Base-by-base conservation (phyloP, 2,113 vertebrate genomes). In the Vombatus ursinus region DNA sequence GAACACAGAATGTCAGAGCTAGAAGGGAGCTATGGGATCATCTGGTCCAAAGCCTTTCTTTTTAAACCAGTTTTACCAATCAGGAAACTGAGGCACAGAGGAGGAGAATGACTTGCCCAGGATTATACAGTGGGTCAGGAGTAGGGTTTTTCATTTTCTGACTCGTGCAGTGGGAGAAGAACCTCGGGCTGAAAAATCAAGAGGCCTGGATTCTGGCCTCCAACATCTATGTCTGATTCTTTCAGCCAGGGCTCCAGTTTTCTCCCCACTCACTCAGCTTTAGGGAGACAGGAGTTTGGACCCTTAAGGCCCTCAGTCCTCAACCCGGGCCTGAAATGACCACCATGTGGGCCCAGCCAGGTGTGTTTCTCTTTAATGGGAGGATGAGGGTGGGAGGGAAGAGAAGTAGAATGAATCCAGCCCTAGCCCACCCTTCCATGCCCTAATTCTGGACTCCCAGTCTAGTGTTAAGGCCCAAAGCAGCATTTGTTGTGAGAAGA, bases 391-490 rank as follows among this genome's bases (percentile, higher is more conserved):
- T 53, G 28, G 89, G 49, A 37, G 61, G 52, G 61, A 68, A 68
- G 61, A 93, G 91, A 51, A 94, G 92, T 24, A 24, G 54, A 54
- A n/a, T 23, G 52, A 57, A 8, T 53, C 91, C 26, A 54, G 10
- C 53, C 91, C 53, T 3, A 7, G 53, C 26, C 92, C 11, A 23
- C 61, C 25, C 47, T 68, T 28, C 28, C 48, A 48, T 37, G 8
- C 44, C 37, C 25, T 61, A 37, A 44, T 47, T 92, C 54, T 68
- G 47, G 90, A 54, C 93, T 44, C 90, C 68, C 89, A n/a, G 2
- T 96, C 96, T 97, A 97, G 97, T 98, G 93, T 98, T 97, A 98
- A 98, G 97, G 98, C 98, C 98, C 98, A 97, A 97, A 98, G 98
- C 98, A 98, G 98, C 98, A 97, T 94, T 95, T 12, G 0, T 47